Evolutionary conservation across 2,888 invertebrate genomes (phyloP).

Genomic region (Drosophila suboccidentalis): DNA sequence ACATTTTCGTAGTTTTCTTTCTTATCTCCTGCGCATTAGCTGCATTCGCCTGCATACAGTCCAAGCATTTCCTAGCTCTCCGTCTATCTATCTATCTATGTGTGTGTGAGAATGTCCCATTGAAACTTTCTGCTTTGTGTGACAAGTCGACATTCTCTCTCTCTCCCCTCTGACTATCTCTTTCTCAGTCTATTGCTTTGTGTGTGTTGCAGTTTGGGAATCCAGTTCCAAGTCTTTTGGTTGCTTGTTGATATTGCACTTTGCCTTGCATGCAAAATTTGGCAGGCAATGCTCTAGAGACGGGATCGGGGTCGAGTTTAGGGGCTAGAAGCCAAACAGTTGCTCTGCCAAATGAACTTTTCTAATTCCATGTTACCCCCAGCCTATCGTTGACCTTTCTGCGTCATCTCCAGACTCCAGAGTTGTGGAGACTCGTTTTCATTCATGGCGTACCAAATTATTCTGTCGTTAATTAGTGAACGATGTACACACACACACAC

Average conservation of each 20-base stretch:
- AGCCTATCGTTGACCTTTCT: neutral
- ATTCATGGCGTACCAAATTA: slow-evolving; percentile 76
- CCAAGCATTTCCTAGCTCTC: slow-evolving; percentile 10
- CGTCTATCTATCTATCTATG: slow-evolving; percentile 5
- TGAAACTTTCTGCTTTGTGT: slow-evolving; percentile 65
- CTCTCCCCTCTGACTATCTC: slow-evolving; percentile 7
- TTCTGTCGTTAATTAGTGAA: slow-evolving; percentile 81
- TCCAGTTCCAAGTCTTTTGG: slow-evolving; percentile 24
- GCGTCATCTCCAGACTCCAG: slow-evolving; percentile 8
- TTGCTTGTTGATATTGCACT: slow-evolving; percentile 78
- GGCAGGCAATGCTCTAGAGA: slow-evolving; percentile 31
- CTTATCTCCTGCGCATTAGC: slow-evolving; percentile 49
- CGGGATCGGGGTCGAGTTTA: slow-evolving; percentile 21
- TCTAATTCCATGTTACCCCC: slow-evolving; percentile 55
- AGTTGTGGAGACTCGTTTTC: slow-evolving; percentile 38
- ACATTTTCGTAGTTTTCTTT: slow-evolving; percentile 34
- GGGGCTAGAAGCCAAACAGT: slow-evolving; percentile 77
- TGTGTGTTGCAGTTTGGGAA: slow-evolving; percentile 16
- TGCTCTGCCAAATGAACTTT: slow-evolving; percentile 79
- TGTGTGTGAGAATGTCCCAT: slow-evolving; percentile 32
- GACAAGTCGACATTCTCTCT: slow-evolving; percentile 66
- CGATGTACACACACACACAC: slow-evolving; percentile 41
- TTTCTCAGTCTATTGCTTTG: neutral
- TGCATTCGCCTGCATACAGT: slow-evolving; percentile 25
- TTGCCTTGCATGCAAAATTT: slow-evolving; percentile 77